Evolutionary conservation across 2,888 invertebrate genomes (phyloP).

Genomic region (Kuschelorhynchus macadamiae): DNA sequence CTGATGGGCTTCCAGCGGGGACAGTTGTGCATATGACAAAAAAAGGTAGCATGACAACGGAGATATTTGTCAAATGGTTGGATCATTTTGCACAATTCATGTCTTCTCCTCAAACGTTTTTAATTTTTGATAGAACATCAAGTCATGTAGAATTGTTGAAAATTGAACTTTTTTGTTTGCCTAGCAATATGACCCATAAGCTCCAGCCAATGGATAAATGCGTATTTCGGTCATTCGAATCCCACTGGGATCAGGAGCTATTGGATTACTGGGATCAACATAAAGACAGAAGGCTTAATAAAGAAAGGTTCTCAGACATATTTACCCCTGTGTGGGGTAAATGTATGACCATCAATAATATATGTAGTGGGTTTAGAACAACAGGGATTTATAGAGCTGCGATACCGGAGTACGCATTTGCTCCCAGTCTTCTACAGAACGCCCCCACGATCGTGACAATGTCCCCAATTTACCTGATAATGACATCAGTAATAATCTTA

Average conservation of each 20-base stretch:
- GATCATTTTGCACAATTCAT: slow-evolving; percentile 56
- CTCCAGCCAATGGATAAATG: slow-evolving; percentile 37
- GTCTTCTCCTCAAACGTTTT: slow-evolving; percentile 49
- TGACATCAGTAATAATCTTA: slow-evolving; percentile 1
- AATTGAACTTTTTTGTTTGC: slow-evolving; percentile 58
- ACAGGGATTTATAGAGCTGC: slow-evolving; percentile 39
- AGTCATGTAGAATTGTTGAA: slow-evolving; percentile 57
- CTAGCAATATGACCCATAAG: slow-evolving; percentile 22
- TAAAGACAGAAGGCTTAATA: slow-evolving; percentile 55
- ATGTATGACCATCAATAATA: slow-evolving; percentile 54
- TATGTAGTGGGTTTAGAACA: slow-evolving; percentile 55
- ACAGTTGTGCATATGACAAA: slow-evolving; percentile 2
- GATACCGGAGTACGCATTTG: slow-evolving; percentile 25
- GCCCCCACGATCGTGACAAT: slow-evolving; percentile 11
- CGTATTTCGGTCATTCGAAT: slow-evolving; percentile 3
- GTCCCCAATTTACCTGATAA: background rate
- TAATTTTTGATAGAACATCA: slow-evolving; percentile 59
- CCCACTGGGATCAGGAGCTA: slow-evolving; percentile 61
- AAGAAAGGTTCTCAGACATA: slow-evolving; percentile 57
- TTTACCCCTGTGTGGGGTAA: slow-evolving; percentile 53
- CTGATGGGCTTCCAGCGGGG: background rate
- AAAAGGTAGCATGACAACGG: slow-evolving; percentile 53
- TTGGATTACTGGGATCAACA: slow-evolving; percentile 56
- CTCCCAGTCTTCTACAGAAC: slow-evolving; percentile 23
- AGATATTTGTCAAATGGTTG: slow-evolving; percentile 52